These are phyloP conservation scores for Sycophila texana DNA, from an alignment of 2,888 invertebrate species.

Conservation along the genomic window DNA sequence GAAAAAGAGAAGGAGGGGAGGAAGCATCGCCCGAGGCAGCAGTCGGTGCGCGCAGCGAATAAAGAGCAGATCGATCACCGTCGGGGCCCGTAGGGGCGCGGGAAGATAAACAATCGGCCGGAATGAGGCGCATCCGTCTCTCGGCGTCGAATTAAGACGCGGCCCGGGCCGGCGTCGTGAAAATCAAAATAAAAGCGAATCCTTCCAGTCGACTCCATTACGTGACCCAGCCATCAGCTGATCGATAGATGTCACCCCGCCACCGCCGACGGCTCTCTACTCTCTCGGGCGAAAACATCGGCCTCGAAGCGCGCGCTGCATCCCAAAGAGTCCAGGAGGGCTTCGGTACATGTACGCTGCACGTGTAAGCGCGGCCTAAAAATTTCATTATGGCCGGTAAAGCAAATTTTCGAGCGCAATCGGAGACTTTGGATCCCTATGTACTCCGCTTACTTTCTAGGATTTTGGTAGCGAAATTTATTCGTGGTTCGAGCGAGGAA, in stretches of 20 bases:
- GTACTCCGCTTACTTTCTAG: too few relatives aligned
- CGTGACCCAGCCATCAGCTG: conserved; percentile 70
- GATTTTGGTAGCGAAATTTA: too few relatives aligned
- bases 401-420: conserved; percentile 23
- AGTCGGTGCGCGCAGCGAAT: background rate
- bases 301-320: conserved; percentile 37
- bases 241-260: conserved; percentile 68
- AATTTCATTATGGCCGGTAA: conserved; percentile 36
- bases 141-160: too few relatives aligned
- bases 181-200: conserved; percentile 57
- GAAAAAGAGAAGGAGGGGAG: background rate
- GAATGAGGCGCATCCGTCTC: too few relatives aligned
- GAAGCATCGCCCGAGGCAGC: background rate
- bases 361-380: background rate
- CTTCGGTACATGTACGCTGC: too few relatives aligned
- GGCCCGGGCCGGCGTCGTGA: background rate
- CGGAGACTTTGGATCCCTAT: background rate
- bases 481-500: too few relatives aligned
- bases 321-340: background rate
- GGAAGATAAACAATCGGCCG: too few relatives aligned
- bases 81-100: too few relatives aligned
- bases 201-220: conserved; percentile 58
- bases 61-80: too few relatives aligned
- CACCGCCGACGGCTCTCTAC: conserved; percentile 29
- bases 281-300: conserved; percentile 62